Percentiles rank a stretch among this genome's conserved stretches.
Evolutionary conservation across 2,888 invertebrate genomes (phyloP).

Genomic region (Nephrotoma guestfalica): DNA sequence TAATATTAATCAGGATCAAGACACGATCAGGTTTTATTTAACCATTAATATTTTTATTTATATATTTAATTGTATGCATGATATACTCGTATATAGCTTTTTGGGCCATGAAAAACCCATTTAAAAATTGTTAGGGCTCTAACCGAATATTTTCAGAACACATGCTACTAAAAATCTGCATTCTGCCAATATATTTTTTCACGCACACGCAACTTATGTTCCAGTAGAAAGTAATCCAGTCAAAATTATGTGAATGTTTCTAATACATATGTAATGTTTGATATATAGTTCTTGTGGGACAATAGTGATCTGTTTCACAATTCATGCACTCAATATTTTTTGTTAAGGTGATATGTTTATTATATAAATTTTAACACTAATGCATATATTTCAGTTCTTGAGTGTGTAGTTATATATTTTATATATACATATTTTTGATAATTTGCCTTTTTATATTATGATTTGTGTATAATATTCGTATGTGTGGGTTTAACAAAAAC

Average conservation of each 20-base stretch:
- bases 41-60: not conserved
- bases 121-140: not conserved
- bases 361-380: not conserved
- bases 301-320: not conserved
- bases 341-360: not conserved
- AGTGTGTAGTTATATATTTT: not conserved
- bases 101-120: not conserved
- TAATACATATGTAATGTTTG: not conserved
- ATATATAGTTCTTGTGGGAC: not conserved
- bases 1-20: not conserved
- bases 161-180: not conserved
- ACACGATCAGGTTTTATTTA: not conserved
- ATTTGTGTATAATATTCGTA: not conserved
- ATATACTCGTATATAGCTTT: not conserved
- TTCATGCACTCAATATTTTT: not conserved
- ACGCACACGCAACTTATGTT: not conserved
- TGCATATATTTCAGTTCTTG: not conserved
- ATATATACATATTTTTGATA: not conserved
- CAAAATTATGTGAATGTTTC: not conserved
- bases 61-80: not conserved
- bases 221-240: not conserved
- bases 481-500: not conserved
- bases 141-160: not conserved
- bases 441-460: not conserved
- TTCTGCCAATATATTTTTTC: not conserved